A percentile compares a stretch with the other conserved stretches of the same genome.
phyloP scores from a whole-genome alignment of 2,888 invertebrate species.

The Drosophila atripex region DNA sequence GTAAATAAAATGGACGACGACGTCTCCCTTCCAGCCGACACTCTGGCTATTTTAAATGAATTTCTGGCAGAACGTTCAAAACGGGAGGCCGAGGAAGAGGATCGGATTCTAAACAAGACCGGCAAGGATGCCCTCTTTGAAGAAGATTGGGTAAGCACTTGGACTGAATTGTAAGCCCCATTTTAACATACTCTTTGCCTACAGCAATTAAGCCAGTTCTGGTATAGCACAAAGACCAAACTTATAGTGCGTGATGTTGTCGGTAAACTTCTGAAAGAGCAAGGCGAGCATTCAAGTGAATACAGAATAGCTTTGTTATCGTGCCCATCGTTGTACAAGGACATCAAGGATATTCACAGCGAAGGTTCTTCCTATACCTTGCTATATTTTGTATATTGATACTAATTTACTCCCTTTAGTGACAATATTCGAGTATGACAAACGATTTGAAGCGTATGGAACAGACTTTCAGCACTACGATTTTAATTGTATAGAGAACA shows the following conservation, averaged over 20 bases:
- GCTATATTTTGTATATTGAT: neutral
- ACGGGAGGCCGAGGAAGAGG: slow-evolving; percentile 85
- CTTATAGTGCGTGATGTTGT: slow-evolving; percentile 88
- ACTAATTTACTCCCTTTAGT: slow-evolving; percentile 85
- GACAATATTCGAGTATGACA: slow-evolving; percentile 92
- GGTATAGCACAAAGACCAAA: slow-evolving; percentile 95
- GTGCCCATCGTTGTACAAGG: slow-evolving; percentile 93
- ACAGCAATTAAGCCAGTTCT: slow-evolving; percentile 99
- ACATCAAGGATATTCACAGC: slow-evolving; percentile 85
- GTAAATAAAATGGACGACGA: slow-evolving; percentile 84
- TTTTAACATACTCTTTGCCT: neutral
- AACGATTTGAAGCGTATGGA: slow-evolving; percentile 91
- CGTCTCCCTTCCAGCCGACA: slow-evolving; percentile 87
- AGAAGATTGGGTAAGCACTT: slow-evolving; percentile 90
- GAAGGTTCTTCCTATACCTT: neutral
- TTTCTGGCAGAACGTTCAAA: slow-evolving; percentile 90
- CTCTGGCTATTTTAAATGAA: slow-evolving; percentile 90
- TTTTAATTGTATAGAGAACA: slow-evolving; percentile 91
- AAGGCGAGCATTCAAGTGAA: neutral
- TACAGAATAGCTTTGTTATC: slow-evolving; percentile 91
- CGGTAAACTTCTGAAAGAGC: slow-evolving; percentile 84
- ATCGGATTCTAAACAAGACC: slow-evolving; percentile 74
- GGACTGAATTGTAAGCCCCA: neutral
- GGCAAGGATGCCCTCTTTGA: slow-evolving; percentile 86
- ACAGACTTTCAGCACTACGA: slow-evolving; percentile 94